Base-by-base conservation (phyloP, 1,140 invertebrate species). In the Apis laboriosa region DNA sequence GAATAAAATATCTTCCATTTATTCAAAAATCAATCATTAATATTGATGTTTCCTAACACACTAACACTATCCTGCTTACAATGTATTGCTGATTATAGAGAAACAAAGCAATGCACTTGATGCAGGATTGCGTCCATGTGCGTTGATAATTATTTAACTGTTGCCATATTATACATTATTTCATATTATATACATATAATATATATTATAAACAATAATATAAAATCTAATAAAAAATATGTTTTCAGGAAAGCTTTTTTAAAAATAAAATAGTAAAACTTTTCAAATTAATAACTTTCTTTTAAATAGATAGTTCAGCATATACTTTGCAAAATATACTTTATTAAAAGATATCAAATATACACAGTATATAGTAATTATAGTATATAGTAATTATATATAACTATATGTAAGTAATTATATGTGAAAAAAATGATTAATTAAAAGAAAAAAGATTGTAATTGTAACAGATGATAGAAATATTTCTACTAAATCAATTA, bases 91-190 rank as follows among this genome's bases (percentile, higher is more conserved):
- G 88, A 92, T 92, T 92, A 67, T 82, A 88, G 64, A 88, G 77
- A 79, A 75, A 92, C 89, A 89, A 90, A 93, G 91, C 93, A 94
- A 94, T 92, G 93, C 93, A 94, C 92, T 94, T 94, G 93, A 94
- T 94, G 93, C 93, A 94, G 93, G 93, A 94, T 94, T 91, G 91
- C 92, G 89, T 89, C 88, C 85, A 88, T 90, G 84, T 92, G 92
- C 91, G 88, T 85, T 66, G 76, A 55, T 86, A 12, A 84, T 67
- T 80, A 66, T 67, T 78, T 64, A 71, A 63, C 15, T 78, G 66
- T 77, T 43, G 34, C 80, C 34, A 71, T 71, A 66, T 71, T 70
- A 58, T 17, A 19, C 74, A 67, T 84, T 7, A 43, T 43, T 43
- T 7, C 0, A 43, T 43, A 43, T 43, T 43, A 43, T 78, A 56